These are phyloP conservation scores for Varecia variegata DNA, from an alignment of 2,797 vertebrate species.

Conservation along the genomic window DNA sequence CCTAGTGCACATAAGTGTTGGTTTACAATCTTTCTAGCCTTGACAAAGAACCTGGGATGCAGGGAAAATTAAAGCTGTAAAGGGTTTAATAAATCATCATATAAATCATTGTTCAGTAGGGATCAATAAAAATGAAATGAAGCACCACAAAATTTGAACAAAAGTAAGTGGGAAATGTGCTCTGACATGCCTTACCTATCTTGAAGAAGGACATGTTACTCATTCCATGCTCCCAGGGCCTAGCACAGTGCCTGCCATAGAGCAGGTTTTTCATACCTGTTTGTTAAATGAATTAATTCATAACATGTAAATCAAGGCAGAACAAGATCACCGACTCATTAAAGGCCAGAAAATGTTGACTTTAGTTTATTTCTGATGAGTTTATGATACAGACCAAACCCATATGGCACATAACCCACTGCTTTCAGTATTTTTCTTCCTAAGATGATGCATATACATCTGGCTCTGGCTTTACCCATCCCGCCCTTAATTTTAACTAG, in stretches of 20 bases:
- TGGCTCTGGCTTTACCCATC: neutral
- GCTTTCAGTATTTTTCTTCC: neutral
- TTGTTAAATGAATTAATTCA: neutral
- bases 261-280: neutral
- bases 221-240: neutral
- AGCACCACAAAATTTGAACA: neutral
- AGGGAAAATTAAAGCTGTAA: neutral
- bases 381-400: neutral
- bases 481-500: neutral
- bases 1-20: neutral
- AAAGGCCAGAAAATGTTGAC: neutral
- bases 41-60: neutral
- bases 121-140: conserved; percentile 20
- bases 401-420: neutral
- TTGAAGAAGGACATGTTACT: accelerated
- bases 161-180: neutral
- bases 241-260: neutral
- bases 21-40: neutral
- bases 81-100: neutral
- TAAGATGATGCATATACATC: neutral
- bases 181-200: neutral
- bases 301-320: neutral
- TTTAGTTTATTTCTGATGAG: neutral
- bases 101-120: neutral
- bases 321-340: neutral